Evolutionary conservation across 2,797 vertebrate genomes (phyloP).

Genomic region (Loriculus beryllinus): DNA sequence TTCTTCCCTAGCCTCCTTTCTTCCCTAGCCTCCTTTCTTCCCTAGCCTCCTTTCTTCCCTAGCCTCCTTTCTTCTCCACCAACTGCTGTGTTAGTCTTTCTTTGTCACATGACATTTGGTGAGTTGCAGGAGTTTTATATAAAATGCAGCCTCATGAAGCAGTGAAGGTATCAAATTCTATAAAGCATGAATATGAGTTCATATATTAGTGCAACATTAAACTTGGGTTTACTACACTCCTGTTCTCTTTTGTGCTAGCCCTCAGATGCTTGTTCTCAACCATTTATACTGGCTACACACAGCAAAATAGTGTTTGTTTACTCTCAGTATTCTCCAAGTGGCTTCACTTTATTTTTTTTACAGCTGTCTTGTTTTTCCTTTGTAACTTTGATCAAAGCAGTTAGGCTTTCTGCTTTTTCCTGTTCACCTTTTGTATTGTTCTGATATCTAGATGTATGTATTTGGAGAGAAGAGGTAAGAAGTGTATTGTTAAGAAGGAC

Average conservation of each 20-base stretch:
- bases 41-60: neutral
- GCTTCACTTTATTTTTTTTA: neutral
- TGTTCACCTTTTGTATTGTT: neutral
- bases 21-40: neutral
- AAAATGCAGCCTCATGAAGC: neutral
- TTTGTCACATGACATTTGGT: neutral
- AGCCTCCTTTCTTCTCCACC: neutral
- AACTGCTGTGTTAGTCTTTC: neutral
- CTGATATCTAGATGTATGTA: neutral
- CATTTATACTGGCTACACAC: neutral
- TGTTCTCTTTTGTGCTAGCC: neutral
- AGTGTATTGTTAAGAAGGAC: neutral
- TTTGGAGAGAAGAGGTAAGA: neutral
- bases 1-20: neutral
- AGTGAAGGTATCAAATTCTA: neutral
- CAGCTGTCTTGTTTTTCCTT: neutral
- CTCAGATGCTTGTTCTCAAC: neutral
- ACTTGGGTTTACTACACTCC: neutral
- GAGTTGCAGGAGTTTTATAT: neutral
- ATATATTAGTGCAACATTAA: rapidly evolving
- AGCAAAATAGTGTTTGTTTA: neutral
- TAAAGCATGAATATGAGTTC: neutral
- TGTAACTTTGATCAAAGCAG: neutral
- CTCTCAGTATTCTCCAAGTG: neutral
- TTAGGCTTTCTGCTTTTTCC: neutral